phyloP scores from a whole-genome alignment of 2,113 vertebrate species.

The Pyxicephalus adspersus region DNA sequence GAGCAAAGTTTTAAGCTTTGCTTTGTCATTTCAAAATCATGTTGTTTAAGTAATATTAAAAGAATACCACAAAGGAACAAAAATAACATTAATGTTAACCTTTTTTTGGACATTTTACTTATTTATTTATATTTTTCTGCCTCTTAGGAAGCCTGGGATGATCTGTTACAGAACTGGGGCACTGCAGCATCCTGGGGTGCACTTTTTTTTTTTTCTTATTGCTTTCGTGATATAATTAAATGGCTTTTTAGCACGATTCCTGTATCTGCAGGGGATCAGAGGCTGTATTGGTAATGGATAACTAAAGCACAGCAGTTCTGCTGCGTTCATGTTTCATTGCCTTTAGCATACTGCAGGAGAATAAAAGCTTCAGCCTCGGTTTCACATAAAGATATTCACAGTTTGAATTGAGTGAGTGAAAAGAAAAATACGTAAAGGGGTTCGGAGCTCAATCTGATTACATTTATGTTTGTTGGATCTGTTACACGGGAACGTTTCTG shows the following conservation, averaged over 20 bases:
- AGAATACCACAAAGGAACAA: not conserved
- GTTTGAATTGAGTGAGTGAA: constrained; percentile 51
- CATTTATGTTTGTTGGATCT: constrained; percentile 63
- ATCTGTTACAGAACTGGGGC: constrained; percentile 58
- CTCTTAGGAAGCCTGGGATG: constrained; percentile 46
- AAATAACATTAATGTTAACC: not conserved
- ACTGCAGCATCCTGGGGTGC: constrained; percentile 48
- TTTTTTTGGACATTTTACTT: not conserved
- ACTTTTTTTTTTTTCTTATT: constrained; percentile 61
- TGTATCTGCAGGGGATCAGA: constrained; percentile 57
- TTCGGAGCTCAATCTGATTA: constrained; percentile 62
- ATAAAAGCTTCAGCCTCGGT: constrained; percentile 56
- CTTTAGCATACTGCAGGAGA: constrained; percentile 53
- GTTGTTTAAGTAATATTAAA: not conserved
- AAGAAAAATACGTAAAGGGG: constrained; percentile 46
- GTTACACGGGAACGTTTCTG: constrained; percentile 37
- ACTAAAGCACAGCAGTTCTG: constrained; percentile 49
- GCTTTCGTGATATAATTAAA: constrained; percentile 64
- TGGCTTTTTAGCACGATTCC: constrained; percentile 58
- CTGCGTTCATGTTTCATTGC: constrained; percentile 24
- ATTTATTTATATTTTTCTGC: constrained; percentile 1
- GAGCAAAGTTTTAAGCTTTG: not conserved
- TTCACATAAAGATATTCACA: constrained; percentile 57
- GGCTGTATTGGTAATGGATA: constrained; percentile 50
- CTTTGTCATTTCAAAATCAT: not conserved